A percentile compares a stretch with the other conserved stretches of the same genome.
Evolutionary conservation across 2,888 invertebrate species (phyloP).

Genomic region (Nemoura dubitans): DNA sequence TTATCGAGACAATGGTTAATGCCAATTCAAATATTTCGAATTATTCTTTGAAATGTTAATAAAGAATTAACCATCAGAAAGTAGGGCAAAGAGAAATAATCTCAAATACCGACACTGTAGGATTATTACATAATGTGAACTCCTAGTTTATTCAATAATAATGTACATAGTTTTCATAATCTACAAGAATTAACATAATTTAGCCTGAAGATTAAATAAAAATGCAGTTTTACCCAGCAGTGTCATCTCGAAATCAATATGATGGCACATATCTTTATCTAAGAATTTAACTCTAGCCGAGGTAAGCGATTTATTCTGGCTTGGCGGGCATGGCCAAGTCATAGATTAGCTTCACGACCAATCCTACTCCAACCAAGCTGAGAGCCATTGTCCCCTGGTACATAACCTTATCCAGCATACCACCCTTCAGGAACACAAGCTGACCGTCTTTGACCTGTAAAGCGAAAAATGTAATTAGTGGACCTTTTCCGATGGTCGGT

Average conservation of each 20-base stretch:
- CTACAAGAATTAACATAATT: neutral
- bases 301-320: neutral
- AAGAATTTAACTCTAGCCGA: neutral
- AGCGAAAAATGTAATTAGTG: slow-evolving; percentile 44
- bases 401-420: slow-evolving; percentile 64
- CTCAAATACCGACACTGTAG: too few relatives aligned
- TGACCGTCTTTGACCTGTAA: slow-evolving; percentile 68
- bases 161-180: neutral
- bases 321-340: slow-evolving; percentile 51
- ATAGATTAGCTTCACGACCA: slow-evolving; percentile 55
- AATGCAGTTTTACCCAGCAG: slow-evolving; percentile 12
- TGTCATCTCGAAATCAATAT: neutral
- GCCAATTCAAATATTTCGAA: too few relatives aligned
- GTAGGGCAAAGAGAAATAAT: too few relatives aligned
- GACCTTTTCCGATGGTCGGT: too few relatives aligned
- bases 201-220: neutral
- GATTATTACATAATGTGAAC: neutral
- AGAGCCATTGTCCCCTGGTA: slow-evolving; percentile 60
- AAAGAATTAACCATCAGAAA: too few relatives aligned
- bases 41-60: too few relatives aligned
- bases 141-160: neutral
- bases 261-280: neutral
- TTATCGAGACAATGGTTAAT: too few relatives aligned
- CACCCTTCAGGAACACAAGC: slow-evolving; percentile 69
- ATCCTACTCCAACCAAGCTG: slow-evolving; percentile 57